A percentile compares a stretch with the other conserved stretches of the same genome.
Evolutionary conservation across 35 echinoderm and acorn worm genomes (phyloP).

Genomic region (Antedon bifida): DNA sequence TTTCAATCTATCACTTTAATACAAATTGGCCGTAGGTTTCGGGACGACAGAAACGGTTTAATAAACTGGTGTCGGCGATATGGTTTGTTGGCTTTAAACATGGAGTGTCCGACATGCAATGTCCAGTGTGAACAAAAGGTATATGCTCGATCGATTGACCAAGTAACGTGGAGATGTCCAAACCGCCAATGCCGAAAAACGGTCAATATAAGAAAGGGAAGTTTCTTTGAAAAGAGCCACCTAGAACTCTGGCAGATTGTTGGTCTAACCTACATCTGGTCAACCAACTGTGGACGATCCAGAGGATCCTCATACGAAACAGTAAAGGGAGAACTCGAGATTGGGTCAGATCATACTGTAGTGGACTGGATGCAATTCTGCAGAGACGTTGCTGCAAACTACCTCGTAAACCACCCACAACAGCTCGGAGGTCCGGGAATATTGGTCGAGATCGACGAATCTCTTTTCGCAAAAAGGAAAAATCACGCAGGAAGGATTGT

Average conservation of each 20-base stretch:
- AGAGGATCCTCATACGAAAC: background rate
- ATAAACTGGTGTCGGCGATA: constrained; percentile 11
- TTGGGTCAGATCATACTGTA: background rate
- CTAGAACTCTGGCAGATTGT: constrained; percentile 11
- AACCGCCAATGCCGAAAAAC: background rate
- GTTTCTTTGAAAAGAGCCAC: constrained; percentile 9
- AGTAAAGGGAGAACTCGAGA: background rate
- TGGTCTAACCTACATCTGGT: constrained; percentile 11
- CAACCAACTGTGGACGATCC: background rate
- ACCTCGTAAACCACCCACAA: constrained; percentile 3
- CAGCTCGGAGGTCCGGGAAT: constrained; percentile 11
- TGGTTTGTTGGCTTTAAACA: constrained; percentile 7
- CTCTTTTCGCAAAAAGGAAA: background rate
- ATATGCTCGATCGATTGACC: background rate
- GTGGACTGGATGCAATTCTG: constrained; percentile 17
- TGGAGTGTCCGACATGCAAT: constrained; percentile 4
- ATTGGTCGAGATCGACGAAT: constrained; percentile 6
- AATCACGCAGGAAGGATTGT: background rate
- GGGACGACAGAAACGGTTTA: background rate
- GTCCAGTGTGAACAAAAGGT: background rate
- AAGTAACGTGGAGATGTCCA: constrained; percentile 5
- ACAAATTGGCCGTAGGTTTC: constrained; percentile 7
- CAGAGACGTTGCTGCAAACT: background rate
- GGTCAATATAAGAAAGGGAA: constrained; percentile 6
- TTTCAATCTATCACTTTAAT: constrained; percentile 9